Evolutionary conservation across 92 coral and sea anemone genomes (phyloP).

Genomic region (Scolanthus callimorphus): DNA sequence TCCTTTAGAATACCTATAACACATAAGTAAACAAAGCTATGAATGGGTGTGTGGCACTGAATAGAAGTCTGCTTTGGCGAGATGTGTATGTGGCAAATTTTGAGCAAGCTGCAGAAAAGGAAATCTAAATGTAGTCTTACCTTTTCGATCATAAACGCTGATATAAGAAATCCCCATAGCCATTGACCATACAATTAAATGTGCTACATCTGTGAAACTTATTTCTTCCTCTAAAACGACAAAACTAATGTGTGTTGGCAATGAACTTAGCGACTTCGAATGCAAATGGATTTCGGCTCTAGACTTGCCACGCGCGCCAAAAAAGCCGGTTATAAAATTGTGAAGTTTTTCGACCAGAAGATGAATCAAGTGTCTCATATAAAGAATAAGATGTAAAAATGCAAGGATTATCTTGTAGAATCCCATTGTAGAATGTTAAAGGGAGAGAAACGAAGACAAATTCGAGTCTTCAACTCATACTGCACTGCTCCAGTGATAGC

Average conservation of each 20-base stretch:
- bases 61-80: no score
- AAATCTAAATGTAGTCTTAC: no score
- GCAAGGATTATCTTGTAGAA: slow-evolving; percentile 57
- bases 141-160: slow-evolving; percentile 83
- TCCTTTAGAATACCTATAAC: slow-evolving; percentile 69
- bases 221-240: slow-evolving; percentile 73
- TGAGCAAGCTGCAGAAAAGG: no score
- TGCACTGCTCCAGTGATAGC: neutral
- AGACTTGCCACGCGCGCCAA: slow-evolving; percentile 35
- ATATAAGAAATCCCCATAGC: slow-evolving; percentile 88
- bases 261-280: slow-evolving; percentile 46
- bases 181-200: slow-evolving; percentile 92
- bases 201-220: slow-evolving; percentile 71
- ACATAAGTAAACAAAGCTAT: no score
- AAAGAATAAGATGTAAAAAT: slow-evolving; percentile 49
- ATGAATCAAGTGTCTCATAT: slow-evolving; percentile 27
- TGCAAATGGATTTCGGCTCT: slow-evolving; percentile 32
- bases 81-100: no score
- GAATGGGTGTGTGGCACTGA: no score
- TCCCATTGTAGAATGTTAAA: slow-evolving; percentile 53
- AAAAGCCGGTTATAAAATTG: slow-evolving; percentile 16
- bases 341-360: neutral
- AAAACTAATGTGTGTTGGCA: slow-evolving; percentile 90
- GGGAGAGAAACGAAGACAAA: no score
- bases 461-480: no score